Base-by-base conservation (phyloP, 1,140 invertebrate species). In the Sesamia nonagrioides region DNA sequence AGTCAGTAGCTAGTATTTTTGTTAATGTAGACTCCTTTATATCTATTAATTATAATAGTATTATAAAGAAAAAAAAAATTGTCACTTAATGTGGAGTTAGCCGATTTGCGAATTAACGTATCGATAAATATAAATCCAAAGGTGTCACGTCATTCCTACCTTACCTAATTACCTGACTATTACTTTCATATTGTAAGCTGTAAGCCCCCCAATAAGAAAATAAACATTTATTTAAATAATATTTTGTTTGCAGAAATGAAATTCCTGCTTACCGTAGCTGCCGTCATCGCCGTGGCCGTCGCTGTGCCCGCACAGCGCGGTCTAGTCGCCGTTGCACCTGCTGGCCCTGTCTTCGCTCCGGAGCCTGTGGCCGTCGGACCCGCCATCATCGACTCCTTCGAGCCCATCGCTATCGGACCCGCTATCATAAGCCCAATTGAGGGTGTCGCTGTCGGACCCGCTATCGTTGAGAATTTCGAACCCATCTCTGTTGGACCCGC, bases 201-300 rank as follows among this genome's bases (percentile, higher is more conserved):
- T 37, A 37, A 37, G 3, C 37, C 3, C 7, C 3, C 37, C 37
- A 37, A 37, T 7, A 37, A 3, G 7, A 37, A 37, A 7, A 37
- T 37, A 5, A 37, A 37, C 7, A 37, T 5, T 37, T 56, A 17
- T 27, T 4, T 27, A 27, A 0, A 9, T 15, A 8, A 8, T 71
- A 11, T 56, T 52, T 42, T 60, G 56, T 21, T 78, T 71, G 11
- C 56, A 83, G 74, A 84, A 68, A 88, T 88, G 87, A 85, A 84
- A 82, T 85, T 85, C 78, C 60, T 88, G 21, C 48, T 84, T 21
- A 66, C 75, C 37, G 50, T 83, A 37, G 82, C 78, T 66, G 80
- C 88, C 66, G 61, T 89, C 37, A 60, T 88, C 60, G 84, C 86
- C 76, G 80, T 87, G 72, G 87, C 85, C 58, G 88, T 87, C 75